Percentiles rank a stretch among this genome's conserved stretches.
Conservation (phyloP, 2,113 vertebrate genomes). For the Phalacrocorax carbo region DNA sequence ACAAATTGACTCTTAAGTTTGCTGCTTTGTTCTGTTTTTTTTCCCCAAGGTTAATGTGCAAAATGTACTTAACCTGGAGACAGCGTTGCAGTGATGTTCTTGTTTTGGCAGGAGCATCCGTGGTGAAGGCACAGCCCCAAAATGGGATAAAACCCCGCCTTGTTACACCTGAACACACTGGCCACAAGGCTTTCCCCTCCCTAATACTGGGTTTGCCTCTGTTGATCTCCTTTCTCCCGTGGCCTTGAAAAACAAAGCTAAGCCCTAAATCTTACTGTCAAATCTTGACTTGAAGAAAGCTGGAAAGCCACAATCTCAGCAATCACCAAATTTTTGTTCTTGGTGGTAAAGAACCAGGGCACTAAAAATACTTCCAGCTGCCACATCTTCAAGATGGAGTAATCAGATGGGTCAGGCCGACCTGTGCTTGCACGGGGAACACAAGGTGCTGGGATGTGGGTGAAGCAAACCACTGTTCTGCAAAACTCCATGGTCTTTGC, state of each 20-base stretch:
- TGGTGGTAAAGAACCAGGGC: background rate
- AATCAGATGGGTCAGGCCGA: background rate
- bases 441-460: fast-evolving
- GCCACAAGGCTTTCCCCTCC: background rate
- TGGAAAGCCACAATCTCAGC: background rate
- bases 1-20: background rate
- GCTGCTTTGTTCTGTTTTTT: background rate
- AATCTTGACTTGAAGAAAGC: background rate
- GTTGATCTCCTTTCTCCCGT: background rate
- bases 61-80: background rate
- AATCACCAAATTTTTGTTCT: background rate
- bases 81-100: background rate
- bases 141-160: background rate
- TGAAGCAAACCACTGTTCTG: background rate
- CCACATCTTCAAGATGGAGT: background rate
- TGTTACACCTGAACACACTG: background rate
- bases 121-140: background rate
- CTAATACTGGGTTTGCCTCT: background rate
- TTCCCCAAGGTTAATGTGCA: background rate
- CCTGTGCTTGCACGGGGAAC: background rate
- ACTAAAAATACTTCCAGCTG: background rate
- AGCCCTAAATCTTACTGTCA: background rate
- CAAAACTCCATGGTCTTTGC: background rate
- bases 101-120: background rate
- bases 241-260: background rate